Percentiles rank a stretch among this genome's conserved stretches.
Conservation (phyloP, 1,140 invertebrate genomes). For the Bombus picipes region DNA sequence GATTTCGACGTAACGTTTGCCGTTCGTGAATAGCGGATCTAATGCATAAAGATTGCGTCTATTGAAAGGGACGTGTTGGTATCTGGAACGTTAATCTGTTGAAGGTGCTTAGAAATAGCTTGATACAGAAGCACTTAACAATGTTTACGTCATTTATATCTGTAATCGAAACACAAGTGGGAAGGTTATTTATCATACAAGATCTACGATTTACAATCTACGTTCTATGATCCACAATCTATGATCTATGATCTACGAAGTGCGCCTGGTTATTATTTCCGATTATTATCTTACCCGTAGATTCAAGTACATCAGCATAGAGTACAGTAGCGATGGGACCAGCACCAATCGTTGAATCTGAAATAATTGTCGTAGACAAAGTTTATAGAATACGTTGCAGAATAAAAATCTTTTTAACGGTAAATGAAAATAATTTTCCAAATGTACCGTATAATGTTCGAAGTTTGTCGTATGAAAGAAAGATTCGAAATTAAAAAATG, state of each 20-base stretch:
- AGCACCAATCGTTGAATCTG: conserved; percentile 90
- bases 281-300: conserved; percentile 67
- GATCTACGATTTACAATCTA: no score
- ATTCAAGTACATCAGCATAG: conserved; percentile 88
- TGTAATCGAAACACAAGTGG: not conserved
- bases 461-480: not conserved
- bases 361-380: not conserved
- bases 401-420: not conserved
- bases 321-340: conserved; percentile 91
- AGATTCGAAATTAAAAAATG: not conserved
- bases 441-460: not conserved
- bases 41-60: not conserved
- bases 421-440: not conserved
- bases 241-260: not conserved
- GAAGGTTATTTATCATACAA: no score
- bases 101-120: not conserved
- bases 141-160: not conserved
- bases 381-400: not conserved
- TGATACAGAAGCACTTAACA: not conserved
- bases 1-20: not conserved
- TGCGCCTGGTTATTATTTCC: not conserved
- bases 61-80: not conserved
- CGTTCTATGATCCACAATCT: not conserved
- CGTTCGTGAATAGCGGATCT: not conserved
- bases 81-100: not conserved